A percentile compares a stretch with the other conserved stretches of the same genome.
phyloP scores from a whole-genome alignment of 2,888 invertebrate species.

The Cryptocephalus moraei region DNA sequence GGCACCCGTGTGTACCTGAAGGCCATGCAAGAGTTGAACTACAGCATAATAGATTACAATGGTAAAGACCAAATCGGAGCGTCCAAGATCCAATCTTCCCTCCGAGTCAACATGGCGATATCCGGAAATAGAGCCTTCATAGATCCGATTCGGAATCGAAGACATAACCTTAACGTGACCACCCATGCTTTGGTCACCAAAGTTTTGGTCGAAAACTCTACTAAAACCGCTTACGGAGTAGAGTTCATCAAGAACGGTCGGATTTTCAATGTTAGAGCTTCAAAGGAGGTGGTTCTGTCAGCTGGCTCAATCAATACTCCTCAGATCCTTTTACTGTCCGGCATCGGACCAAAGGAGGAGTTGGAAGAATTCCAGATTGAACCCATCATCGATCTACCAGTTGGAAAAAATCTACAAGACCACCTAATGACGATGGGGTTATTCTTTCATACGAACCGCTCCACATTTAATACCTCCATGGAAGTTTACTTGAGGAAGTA shows the following conservation, averaged over 20 bases:
- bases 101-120: conserved; percentile 64
- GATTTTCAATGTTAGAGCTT: conserved; percentile 53
- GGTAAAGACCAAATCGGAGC: conserved; percentile 39
- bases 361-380: background rate
- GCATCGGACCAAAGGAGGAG: conserved; percentile 1
- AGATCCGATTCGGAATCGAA: conserved; percentile 41
- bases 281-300: conserved; percentile 72
- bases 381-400: background rate
- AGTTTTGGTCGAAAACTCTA: conserved; percentile 55
- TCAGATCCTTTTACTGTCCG: conserved; percentile 78
- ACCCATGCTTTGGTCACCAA: conserved; percentile 64
- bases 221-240: conserved; percentile 56
- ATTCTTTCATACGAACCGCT: conserved; percentile 4
- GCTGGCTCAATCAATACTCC: conserved; percentile 69
- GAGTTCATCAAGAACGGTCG: conserved; percentile 62
- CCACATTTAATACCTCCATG: conserved; percentile 4
- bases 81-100: conserved; percentile 53
- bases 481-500: background rate
- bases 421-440: background rate
- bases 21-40: conserved; percentile 65
- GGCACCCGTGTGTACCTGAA: conserved; percentile 49
- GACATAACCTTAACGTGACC: conserved; percentile 60
- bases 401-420: background rate
- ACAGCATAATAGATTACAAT: conserved; percentile 67
- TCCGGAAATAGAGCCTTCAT: conserved; percentile 33